These are phyloP conservation scores for Lates calcarifer DNA, from an alignment of 2,113 vertebrate genomes.

Conservation along the genomic window DNA sequence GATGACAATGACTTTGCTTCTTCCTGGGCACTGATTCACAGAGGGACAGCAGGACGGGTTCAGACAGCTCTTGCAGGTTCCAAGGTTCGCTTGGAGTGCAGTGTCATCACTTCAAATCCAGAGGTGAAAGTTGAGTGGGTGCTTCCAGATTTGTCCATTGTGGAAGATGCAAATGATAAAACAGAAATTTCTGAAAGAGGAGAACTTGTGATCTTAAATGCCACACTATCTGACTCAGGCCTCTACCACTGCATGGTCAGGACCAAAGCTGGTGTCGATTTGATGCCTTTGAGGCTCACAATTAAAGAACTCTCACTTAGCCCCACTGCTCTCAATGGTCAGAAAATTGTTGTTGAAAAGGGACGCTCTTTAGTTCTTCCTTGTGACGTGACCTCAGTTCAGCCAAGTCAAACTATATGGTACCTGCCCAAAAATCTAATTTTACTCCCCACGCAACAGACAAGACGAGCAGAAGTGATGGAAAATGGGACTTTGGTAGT, in stretches of 20 bases:
- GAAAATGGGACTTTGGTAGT: slow-evolving; percentile 84
- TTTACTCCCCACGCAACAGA: slow-evolving; percentile 75
- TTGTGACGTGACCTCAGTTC: slow-evolving; percentile 80
- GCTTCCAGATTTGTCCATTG: slow-evolving; percentile 82
- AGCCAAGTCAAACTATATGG: slow-evolving; percentile 82
- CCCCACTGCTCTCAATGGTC: slow-evolving; percentile 83
- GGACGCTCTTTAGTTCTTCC: slow-evolving; percentile 77
- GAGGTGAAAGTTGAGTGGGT: slow-evolving; percentile 82
- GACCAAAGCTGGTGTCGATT: slow-evolving; percentile 77
- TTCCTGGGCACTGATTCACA: slow-evolving; percentile 82
- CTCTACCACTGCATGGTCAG: slow-evolving; percentile 85
- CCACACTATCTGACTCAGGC: slow-evolving; percentile 80
- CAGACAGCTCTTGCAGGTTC: slow-evolving; percentile 79
- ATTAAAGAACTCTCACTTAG: slow-evolving; percentile 78
- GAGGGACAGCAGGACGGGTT: slow-evolving; percentile 69
- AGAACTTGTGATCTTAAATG: slow-evolving; percentile 80
- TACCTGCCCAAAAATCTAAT: slow-evolving; percentile 81
- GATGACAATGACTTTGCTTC: slow-evolving; percentile 41
- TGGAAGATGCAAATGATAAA: slow-evolving; percentile 71
- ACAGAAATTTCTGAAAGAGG: slow-evolving; percentile 72
- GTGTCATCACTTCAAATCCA: slow-evolving; percentile 72
- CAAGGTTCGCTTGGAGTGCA: slow-evolving; percentile 78
- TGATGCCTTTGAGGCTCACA: slow-evolving; percentile 80
- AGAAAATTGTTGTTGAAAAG: slow-evolving; percentile 75
- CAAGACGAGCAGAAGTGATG: slow-evolving; percentile 75